Base-by-base conservation (phyloP, 1,140 invertebrate genomes). In the Coelopa frigida region DNA sequence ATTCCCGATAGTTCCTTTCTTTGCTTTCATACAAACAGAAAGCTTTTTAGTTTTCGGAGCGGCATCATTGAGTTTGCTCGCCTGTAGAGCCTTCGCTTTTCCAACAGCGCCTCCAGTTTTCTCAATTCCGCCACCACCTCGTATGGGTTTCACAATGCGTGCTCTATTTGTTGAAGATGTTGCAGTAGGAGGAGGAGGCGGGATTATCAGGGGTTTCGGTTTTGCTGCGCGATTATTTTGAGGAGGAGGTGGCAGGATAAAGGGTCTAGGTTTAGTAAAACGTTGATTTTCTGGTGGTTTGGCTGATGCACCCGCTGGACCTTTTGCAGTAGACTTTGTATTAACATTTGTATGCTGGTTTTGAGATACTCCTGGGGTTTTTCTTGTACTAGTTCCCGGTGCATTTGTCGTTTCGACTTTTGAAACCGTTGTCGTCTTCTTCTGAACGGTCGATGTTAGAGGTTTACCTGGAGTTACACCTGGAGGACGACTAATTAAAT, bases 1-100 rank as follows among this genome's bases (percentile, higher is more conserved):
- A n/a, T n/a, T n/a, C n/a, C n/a, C n/a, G n/a, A n/a, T n/a, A n/a
- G n/a, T n/a, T n/a, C n/a, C n/a, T 22, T 44, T 44, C 20, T 49
- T 49, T 8, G 41, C 24, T 17, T 49, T 49, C n/a, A 49, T 20
- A 31, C 23, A 24, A 8, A 15, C 37, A 7, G 47, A 22, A 6
- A 43, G 29, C 20, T 35, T 20, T 31, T 35, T 42, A 1, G 18
- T 22, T n/a, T 44, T 33, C 8, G 20, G 18, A 4, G 14, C 8
- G 7, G 7, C n/a, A 15, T 42, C 31, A 24, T 2, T 2, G 17
- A 15, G 18, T 22, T 32, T 27, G 11, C 8, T 44, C 18, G 31
- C 12, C 31, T 23, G 20, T 10, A 44, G 31, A 1, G 7, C 31
- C n/a, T 22, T 44, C 35, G 18, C 20, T 44, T 23, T 44, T 27